phyloP scores from a whole-genome alignment of 1,140 invertebrate genomes.

The Sitobion miscanthi region DNA sequence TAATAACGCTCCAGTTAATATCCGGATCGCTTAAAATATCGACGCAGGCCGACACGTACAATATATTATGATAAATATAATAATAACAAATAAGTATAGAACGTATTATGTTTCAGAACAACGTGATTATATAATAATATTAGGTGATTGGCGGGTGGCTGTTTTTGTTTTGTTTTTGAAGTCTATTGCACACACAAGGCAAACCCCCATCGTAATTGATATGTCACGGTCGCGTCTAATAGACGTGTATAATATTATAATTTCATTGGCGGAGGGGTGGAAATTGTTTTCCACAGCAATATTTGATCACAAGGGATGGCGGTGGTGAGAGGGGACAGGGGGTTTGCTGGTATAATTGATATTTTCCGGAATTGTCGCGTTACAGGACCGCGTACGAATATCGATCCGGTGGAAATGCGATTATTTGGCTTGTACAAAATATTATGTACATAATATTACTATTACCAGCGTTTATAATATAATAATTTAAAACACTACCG shows the following conservation, averaged over 20 bases:
- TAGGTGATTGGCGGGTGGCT: neutral
- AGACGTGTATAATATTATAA: neutral
- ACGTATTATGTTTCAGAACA: neutral
- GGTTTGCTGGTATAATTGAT: neutral
- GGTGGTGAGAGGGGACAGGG: no score
- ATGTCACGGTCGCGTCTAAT: neutral
- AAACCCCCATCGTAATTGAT: neutral
- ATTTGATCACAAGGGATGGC: neutral
- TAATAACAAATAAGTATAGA: neutral
- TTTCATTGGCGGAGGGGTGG: neutral
- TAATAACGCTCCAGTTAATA: slow-evolving; percentile 6
- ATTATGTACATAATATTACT: neutral
- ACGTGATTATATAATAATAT: neutral
- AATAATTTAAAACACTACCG: neutral
- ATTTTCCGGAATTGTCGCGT: neutral
- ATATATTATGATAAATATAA: neutral
- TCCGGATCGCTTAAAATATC: slow-evolving; percentile 7
- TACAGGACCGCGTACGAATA: neutral
- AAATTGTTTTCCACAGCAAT: neutral
- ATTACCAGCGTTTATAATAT: neutral
- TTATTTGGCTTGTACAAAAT: neutral
- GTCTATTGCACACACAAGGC: neutral
- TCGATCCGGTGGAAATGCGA: neutral
- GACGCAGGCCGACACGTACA: neutral
- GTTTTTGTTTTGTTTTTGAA: neutral